These are phyloP conservation scores for Taeniopygia guttata DNA, from an alignment of 2,797 vertebrate species.

Conservation along the genomic window DNA sequence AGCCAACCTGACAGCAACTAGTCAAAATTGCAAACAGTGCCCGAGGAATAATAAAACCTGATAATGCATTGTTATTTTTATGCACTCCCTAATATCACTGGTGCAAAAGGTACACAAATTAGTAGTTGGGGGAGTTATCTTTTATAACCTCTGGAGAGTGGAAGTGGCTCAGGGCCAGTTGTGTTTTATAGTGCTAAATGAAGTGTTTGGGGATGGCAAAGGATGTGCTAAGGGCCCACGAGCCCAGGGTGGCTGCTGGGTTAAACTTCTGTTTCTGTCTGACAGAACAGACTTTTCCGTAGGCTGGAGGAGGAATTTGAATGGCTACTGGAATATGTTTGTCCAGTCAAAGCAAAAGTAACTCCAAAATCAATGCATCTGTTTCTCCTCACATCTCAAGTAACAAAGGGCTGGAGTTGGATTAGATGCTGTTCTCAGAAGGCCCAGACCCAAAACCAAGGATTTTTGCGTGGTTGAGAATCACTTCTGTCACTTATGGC, in stretches of 20 bases:
- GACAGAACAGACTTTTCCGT: not conserved
- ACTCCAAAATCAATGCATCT: not conserved
- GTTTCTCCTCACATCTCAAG: not conserved
- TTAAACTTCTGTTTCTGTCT: not conserved
- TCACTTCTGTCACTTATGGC: not conserved
- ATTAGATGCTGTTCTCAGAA: not conserved
- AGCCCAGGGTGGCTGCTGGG: not conserved
- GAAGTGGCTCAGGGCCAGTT: not conserved
- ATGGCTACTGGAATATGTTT: not conserved
- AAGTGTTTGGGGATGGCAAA: not conserved
- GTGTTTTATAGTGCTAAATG: not conserved
- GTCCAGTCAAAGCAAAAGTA: not conserved
- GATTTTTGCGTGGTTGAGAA: not conserved
- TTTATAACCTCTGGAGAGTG: not conserved
- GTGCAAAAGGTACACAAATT: not conserved
- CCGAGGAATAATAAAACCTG: not conserved
- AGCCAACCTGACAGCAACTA: slow-evolving; percentile 26
- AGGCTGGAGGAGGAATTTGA: not conserved
- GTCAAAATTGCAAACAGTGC: slow-evolving; percentile 40
- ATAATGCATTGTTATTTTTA: not conserved
- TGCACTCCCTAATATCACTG: not conserved
- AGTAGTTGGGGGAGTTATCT: not conserved
- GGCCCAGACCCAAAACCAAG: not conserved
- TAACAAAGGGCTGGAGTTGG: not conserved
- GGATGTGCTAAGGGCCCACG: not conserved